A percentile compares a stretch with the other conserved stretches of the same genome.
Conservation (phyloP, 2,797 vertebrate genomes). For the Crocodylus rhombifer region DNA sequence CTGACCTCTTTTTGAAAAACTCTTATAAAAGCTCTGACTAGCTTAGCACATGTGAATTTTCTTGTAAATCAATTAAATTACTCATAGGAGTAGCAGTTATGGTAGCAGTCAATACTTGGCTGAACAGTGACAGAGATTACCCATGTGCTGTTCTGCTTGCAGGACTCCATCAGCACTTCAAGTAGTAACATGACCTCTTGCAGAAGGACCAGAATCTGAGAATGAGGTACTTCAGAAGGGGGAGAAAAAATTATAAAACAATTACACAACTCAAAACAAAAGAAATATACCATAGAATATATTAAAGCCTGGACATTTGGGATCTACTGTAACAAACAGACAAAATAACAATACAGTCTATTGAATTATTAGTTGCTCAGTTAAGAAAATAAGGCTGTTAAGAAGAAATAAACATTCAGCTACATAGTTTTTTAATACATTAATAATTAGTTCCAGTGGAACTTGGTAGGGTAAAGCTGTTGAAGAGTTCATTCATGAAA, state of each 20-base stretch:
- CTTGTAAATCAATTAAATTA: not conserved
- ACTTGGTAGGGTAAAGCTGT: not conserved
- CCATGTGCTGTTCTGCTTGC: not conserved
- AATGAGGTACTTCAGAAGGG: not conserved
- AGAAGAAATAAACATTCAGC: not conserved
- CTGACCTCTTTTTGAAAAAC: too few species aligned
- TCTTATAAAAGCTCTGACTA: not conserved
- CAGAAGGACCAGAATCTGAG: not conserved
- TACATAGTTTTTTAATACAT: not conserved
- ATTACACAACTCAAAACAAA: not conserved
- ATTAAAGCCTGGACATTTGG: not conserved
- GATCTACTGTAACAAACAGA: not conserved
- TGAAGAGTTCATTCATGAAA: slow-evolving; percentile 6
- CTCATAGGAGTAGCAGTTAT: not conserved
- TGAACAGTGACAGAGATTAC: not conserved
- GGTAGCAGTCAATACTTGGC: too few species aligned
- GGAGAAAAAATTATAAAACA: not conserved
- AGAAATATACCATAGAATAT: not conserved
- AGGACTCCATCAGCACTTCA: not conserved
- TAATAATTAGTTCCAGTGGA: not conserved
- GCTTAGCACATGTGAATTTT: not conserved
- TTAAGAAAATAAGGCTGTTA: not conserved
- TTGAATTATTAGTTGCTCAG: not conserved
- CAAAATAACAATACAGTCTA: not conserved
- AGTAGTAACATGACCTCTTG: not conserved